A percentile compares a stretch with the other conserved stretches of the same genome.
phyloP scores from a whole-genome alignment of 2,113 vertebrate species.

The Corythornis madagascariensis region DNA sequence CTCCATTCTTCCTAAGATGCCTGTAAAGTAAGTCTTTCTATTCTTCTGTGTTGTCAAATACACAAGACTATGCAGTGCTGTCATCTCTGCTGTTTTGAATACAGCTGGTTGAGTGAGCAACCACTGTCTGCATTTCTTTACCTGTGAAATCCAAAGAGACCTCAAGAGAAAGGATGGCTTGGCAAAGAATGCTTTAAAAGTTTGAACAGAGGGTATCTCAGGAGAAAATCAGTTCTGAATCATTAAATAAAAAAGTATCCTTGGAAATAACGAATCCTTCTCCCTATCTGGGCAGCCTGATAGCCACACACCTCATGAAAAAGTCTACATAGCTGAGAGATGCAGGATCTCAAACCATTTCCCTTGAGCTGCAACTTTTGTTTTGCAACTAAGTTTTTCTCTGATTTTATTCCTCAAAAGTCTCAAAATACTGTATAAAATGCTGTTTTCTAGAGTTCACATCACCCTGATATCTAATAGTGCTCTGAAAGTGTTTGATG shows the following conservation, averaged over 20 bases:
- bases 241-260: background rate
- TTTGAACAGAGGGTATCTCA: background rate
- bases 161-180: background rate
- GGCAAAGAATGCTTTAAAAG: background rate
- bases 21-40: constrained; percentile 32
- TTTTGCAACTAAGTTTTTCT: constrained; percentile 17
- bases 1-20: constrained; percentile 11
- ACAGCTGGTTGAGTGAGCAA: background rate
- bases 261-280: constrained; percentile 3
- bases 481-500: background rate
- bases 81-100: constrained; percentile 24
- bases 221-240: background rate
- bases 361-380: constrained; percentile 1
- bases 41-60: background rate
- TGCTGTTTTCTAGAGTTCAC: background rate
- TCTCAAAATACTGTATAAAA: background rate
- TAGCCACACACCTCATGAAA: background rate
- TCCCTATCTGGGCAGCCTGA: background rate
- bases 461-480: background rate
- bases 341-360: background rate
- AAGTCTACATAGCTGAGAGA: background rate
- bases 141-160: background rate
- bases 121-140: background rate
- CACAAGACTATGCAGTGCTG: background rate
- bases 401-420: constrained; percentile 16